A percentile compares a stretch with the other conserved stretches of the same genome.
Conservation (phyloP, 2,797 vertebrate species). For the Leptoclinus maculatus region DNA sequence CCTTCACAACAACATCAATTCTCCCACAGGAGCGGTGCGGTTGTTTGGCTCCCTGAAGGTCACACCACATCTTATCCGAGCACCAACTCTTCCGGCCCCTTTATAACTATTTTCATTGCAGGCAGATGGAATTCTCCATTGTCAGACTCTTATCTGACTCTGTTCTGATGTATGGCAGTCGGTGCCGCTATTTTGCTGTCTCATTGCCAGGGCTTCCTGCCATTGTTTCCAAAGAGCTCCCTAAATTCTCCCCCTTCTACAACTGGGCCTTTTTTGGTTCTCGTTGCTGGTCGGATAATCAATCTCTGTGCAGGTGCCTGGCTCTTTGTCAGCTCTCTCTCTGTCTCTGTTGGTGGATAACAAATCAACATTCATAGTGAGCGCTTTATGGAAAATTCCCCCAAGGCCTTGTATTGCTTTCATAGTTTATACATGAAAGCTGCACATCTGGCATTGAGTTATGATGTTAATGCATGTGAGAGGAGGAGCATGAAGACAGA, state of each 20-base stretch:
- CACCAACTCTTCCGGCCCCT: constrained; percentile 62
- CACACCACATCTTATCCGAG: constrained; percentile 64
- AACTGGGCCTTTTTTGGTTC: neutral
- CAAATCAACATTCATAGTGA: neutral
- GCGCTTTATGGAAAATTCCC: neutral
- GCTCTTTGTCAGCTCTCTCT: constrained; percentile 12
- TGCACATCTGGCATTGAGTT: neutral
- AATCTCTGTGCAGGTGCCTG: constrained; percentile 33
- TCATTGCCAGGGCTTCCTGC: constrained; percentile 67
- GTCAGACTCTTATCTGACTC: constrained; percentile 22
- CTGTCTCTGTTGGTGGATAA: neutral
- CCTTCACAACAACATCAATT: constrained; percentile 15
- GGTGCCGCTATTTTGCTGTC: constrained; percentile 34
- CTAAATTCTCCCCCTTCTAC: neutral
- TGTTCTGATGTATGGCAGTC: constrained; percentile 31
- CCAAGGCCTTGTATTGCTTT: neutral
- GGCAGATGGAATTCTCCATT: constrained; percentile 33
- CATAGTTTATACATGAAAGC: neutral
- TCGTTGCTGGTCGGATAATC: constrained; percentile 25
- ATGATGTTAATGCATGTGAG: neutral
- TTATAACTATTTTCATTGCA: constrained; percentile 44
- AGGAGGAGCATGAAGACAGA: neutral
- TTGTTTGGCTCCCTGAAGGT: constrained; percentile 63
- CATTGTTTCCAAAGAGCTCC: constrained; percentile 59
- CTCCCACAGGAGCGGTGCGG: constrained; percentile 46